phyloP scores from a whole-genome alignment of 1,140 invertebrate species.

The Cotesia chilonis region DNA sequence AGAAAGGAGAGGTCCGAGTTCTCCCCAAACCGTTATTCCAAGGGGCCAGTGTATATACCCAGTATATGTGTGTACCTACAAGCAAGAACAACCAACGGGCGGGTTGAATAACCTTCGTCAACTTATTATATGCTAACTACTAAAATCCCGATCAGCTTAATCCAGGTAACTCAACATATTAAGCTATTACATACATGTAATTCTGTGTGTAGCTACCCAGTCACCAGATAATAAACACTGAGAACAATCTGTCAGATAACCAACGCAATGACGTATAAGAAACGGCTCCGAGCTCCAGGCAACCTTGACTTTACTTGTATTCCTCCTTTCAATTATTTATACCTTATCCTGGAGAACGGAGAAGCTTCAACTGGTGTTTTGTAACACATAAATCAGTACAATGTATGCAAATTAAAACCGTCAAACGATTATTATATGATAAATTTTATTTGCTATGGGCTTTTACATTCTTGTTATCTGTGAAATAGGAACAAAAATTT shows the following conservation, averaged over 20 bases:
- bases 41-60: constrained; percentile 16
- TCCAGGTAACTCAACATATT: background rate
- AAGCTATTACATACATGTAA: background rate
- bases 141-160: constrained; percentile 28
- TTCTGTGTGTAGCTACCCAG: background rate
- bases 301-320: too few species aligned
- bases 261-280: background rate
- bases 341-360: too few species aligned
- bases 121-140: constrained; percentile 54
- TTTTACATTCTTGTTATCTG: too few species aligned
- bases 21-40: constrained; percentile 46
- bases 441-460: too few species aligned
- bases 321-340: too few species aligned
- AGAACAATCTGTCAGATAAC: background rate
- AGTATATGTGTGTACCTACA: too few species aligned
- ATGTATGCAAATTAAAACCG: too few species aligned
- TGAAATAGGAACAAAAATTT: too few species aligned
- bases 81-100: constrained; percentile 39
- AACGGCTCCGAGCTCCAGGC: background rate
- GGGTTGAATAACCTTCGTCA: constrained; percentile 63
- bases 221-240: too few species aligned
- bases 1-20: constrained; percentile 45
- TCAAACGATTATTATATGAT: too few species aligned
- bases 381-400: too few species aligned
- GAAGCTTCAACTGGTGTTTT: too few species aligned